phyloP scores from a whole-genome alignment of 2,797 vertebrate genomes.

The Microcaecilia unicolor region DNA sequence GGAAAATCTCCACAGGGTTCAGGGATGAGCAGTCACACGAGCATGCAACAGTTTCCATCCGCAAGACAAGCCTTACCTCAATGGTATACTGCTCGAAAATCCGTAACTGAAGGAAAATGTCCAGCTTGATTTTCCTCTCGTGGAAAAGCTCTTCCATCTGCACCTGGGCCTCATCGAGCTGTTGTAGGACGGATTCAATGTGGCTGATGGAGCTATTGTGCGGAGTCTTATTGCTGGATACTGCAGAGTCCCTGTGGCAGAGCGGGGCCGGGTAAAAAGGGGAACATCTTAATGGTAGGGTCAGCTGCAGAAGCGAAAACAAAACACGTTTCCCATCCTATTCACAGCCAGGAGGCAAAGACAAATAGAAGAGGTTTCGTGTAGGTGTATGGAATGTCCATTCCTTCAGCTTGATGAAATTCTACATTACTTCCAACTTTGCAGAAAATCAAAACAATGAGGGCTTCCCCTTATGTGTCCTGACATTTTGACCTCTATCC shows the following conservation, averaged over 20 bases:
- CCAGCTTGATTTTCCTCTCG: constrained; percentile 87
- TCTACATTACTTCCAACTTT: rapidly evolving
- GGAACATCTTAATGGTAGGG: constrained; percentile 4
- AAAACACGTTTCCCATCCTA: neutral
- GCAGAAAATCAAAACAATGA: neutral
- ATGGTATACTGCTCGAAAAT: constrained; percentile 91
- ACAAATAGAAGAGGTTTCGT: neutral
- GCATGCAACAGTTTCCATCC: neutral
- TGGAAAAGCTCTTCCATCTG: constrained; percentile 97
- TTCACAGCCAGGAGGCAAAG: neutral
- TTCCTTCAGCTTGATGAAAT: rapidly evolving
- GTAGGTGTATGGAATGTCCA: neutral
- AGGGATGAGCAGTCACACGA: neutral
- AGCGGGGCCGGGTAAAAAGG: neutral
- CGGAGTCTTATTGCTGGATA: constrained; percentile 79
- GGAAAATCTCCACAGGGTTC: no score
- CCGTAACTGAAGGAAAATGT: constrained; percentile 89
- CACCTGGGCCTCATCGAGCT: constrained; percentile 87
- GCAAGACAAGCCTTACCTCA: constrained; percentile 45
- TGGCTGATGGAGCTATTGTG: constrained; percentile 92
- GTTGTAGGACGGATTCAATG: constrained; percentile 89
- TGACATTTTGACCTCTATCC: neutral
- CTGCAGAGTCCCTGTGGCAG: constrained; percentile 66
- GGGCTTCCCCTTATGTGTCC: neutral
- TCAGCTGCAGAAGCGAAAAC: constrained; percentile 7